Evolutionary conservation across 2,797 vertebrate species (phyloP), one percentile per base, ranked within the genome.

Genomic region (Rachycentron canadum): DNA sequence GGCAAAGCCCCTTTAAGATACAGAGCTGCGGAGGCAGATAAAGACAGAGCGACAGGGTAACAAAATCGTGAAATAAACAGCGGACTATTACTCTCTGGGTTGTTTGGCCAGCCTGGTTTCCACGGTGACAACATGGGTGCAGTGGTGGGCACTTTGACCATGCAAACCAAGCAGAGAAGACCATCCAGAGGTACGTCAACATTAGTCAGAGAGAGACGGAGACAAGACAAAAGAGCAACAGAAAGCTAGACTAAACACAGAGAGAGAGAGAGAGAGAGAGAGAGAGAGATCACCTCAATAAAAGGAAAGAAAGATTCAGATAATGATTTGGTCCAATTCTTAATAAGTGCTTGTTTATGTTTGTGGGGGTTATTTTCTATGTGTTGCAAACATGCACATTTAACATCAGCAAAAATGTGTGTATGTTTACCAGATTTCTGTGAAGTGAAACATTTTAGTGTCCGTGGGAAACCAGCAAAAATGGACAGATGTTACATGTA

Each of bases 121-220:
- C 90, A 91, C 91, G 69, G 90, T 73, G 91, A 91, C 93, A 93
- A 93, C 88, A 99, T 99, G 98, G 98, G 98, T 84, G 98, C 98
- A 88, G 98, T 99, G 89, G 97, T 99, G 96, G 98, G 98, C 91
- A 99, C 97, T 58, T 96, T 99, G 94, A 98, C 97, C 60, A 96
- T 99, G 96, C 97, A 99, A 94, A 98, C 97, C 87, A 99, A 97
- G 95, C 97, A 98, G 95, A 97, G 98, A 90, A 91, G 96, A 95
- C 96, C 96, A 55, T 96, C 96, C 28, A 97, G 97, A 98, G 98
- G 98, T 99, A 98, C 89, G 96, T 92, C 77, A 45, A 81, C 71
- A 77, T 30, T 45, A 40, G 63, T 43, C 55, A 76, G 56, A 69
- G 61, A 80, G 43, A 79, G 65, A 87, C 34, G 69, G 60, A 67